Evolutionary conservation across 2,888 invertebrate species (phyloP).

Genomic region (Malthinus seriepunctatus): DNA sequence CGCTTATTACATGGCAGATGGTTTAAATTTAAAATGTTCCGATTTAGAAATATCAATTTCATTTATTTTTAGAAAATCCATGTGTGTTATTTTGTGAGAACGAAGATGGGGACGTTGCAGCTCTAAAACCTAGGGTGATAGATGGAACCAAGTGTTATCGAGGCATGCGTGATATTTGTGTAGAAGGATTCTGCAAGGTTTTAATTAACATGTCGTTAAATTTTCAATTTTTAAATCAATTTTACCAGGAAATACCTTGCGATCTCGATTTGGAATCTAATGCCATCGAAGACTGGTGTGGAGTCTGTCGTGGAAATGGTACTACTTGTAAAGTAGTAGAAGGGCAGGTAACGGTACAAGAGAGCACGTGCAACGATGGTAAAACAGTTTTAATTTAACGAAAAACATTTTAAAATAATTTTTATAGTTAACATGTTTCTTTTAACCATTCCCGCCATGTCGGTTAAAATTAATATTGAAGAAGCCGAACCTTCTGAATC

Average conservation of each 20-base stretch:
- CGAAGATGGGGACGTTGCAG: constrained; percentile 45
- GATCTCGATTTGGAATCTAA: constrained; percentile 60
- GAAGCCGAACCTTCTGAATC: constrained; percentile 58
- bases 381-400: background rate
- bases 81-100: constrained; percentile 49
- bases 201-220: background rate
- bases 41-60: background rate
- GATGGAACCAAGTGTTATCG: constrained; percentile 61
- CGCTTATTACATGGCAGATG: constrained; percentile 53
- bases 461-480: constrained; percentile 58
- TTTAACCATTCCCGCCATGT: constrained; percentile 55
- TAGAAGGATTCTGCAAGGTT: constrained; percentile 59
- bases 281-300: constrained; percentile 63
- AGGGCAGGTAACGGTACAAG: constrained; percentile 33
- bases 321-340: constrained; percentile 55
- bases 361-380: constrained; percentile 1
- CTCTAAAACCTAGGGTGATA: constrained; percentile 56
- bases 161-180: constrained; percentile 59
- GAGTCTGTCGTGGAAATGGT: constrained; percentile 67
- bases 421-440: constrained; percentile 27
- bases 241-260: constrained; percentile 57
- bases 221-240: too few species aligned
- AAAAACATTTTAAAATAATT: background rate
- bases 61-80: constrained; percentile 43
- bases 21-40: constrained; percentile 31